Conservation (phyloP, 2,113 vertebrate genomes). For the Toxotes chatareus region DNA sequence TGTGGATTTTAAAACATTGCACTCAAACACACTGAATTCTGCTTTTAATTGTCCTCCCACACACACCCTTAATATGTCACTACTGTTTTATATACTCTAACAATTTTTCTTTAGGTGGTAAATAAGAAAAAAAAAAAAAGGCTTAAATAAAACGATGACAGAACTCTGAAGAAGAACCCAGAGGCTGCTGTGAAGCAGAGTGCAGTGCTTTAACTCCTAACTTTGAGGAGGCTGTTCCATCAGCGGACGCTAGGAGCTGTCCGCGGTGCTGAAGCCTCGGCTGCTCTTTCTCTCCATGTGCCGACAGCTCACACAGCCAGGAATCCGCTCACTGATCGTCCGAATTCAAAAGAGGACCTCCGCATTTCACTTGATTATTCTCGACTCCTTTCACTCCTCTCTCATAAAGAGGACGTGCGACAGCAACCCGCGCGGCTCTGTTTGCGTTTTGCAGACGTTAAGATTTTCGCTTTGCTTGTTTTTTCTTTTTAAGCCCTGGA, state of each 20-base stretch:
- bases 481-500: conserved; percentile 48
- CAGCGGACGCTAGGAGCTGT: conserved; percentile 92
- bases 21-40: neutral
- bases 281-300: conserved; percentile 80
- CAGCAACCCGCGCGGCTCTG: conserved; percentile 17
- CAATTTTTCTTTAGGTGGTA: too few species aligned
- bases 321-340: conserved; percentile 76
- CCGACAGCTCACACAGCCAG: conserved; percentile 71
- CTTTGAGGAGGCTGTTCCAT: conserved; percentile 76
- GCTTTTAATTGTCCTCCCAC: neutral
- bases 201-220: conserved; percentile 3
- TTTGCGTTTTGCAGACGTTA: neutral
- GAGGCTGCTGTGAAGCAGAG: neutral
- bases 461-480: conserved; percentile 44
- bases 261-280: conserved; percentile 86
- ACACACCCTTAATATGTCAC: neutral
- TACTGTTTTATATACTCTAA: neutral
- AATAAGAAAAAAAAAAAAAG: too few species aligned
- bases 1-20: neutral
- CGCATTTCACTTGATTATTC: conserved; percentile 69
- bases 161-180: too few species aligned
- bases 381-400: conserved; percentile 41
- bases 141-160: too few species aligned
- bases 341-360: conserved; percentile 74
- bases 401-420: conserved; percentile 24